These are phyloP conservation scores for Drosophila subpulchrella DNA, from an alignment of 1,140 invertebrate species.

Conservation along the genomic window DNA sequence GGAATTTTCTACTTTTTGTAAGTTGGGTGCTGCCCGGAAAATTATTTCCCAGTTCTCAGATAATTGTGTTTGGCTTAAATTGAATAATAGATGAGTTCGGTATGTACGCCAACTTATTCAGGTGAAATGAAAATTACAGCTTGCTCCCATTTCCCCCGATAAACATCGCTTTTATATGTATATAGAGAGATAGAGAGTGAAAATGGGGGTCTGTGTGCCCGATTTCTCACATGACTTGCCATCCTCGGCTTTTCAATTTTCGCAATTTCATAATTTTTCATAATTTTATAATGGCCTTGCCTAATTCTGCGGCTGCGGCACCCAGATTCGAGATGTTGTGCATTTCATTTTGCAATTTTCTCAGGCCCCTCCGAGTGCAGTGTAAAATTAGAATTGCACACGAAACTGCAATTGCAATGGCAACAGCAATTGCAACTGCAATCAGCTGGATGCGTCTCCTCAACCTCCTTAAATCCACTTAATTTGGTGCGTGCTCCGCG, in stretches of 20 bases:
- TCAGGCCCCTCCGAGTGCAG: slow-evolving; percentile 10
- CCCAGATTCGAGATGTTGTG: neutral
- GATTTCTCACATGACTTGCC: slow-evolving; percentile 31
- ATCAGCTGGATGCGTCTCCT: slow-evolving; percentile 5
- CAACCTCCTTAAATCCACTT: slow-evolving; percentile 5
- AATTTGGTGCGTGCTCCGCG: slow-evolving; percentile 36
- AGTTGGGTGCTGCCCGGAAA: slow-evolving; percentile 2
- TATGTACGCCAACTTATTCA: neutral
- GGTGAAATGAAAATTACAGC: slow-evolving; percentile 11
- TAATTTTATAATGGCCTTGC: slow-evolving; percentile 72
- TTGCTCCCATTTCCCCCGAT: slow-evolving; percentile 9
- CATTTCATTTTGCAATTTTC: slow-evolving; percentile 19
- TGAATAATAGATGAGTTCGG: slow-evolving; percentile 30
- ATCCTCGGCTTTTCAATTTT: slow-evolving; percentile 41
- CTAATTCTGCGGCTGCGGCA: slow-evolving; percentile 37
- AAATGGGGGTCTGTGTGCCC: slow-evolving; percentile 1
- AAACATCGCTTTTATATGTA: slow-evolving; percentile 5
- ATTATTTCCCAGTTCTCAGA: slow-evolving; percentile 7
- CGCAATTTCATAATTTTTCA: slow-evolving; percentile 58
- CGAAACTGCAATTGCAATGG: slow-evolving; percentile 9
- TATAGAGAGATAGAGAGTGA: neutral
- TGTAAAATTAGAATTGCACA: slow-evolving; percentile 58
- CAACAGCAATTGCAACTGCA: neutral
- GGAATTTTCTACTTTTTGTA: slow-evolving; percentile 8
- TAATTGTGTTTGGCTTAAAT: slow-evolving; percentile 23